Base-by-base conservation (phyloP, 2,797 vertebrate genomes). In the Parauchenoglanis ngamensis region DNA sequence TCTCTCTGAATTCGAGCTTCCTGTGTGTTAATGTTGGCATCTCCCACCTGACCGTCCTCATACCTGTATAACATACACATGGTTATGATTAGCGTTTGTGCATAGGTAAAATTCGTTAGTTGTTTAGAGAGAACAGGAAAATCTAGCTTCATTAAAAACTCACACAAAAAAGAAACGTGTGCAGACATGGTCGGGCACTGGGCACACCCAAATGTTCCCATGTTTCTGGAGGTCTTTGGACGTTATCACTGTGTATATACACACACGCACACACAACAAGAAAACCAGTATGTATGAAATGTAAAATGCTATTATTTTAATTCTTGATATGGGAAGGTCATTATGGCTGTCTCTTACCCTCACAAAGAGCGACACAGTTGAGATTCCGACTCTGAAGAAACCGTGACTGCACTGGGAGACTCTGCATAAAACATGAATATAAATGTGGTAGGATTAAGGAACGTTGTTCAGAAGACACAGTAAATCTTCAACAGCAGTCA, bases 131-230 rank as follows among this genome's bases (percentile, higher is more conserved):
- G 10, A 56, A 49, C 6, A 65, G 13, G 10, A 59, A n/a, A 59
- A 59, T 63, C 2, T 65, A 65, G 10, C 19, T 65, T 15, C 25
- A 79, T 7, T 57, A 52, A 61, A 82, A 31, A 98, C 98, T 99
- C 92, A 99, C 98, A 99, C 98, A 93, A 99, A 99, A 96, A 99
- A 99, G 96, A 99, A 99, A 91, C 98, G 97, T 40, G 98, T 99
- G 94, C 98, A 99, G 94, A 99, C 98, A 0, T 99, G 98, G 92
- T 99, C 98, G 0, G 98, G 99, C 82, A 99, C 97, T 0, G 98
- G 98, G 94, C 98, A 99, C 91, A 99, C 98, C 98, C 98, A 99
- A 94, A 99, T 99, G 95, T 99, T 99, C 21, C 98, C 98, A 0
- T 99, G 98, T 92, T 99, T 99, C 96, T 99, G 98, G 87, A 99